Evolutionary conservation across 2,888 invertebrate species (phyloP).

Genomic region (Conchocele bisecta): DNA sequence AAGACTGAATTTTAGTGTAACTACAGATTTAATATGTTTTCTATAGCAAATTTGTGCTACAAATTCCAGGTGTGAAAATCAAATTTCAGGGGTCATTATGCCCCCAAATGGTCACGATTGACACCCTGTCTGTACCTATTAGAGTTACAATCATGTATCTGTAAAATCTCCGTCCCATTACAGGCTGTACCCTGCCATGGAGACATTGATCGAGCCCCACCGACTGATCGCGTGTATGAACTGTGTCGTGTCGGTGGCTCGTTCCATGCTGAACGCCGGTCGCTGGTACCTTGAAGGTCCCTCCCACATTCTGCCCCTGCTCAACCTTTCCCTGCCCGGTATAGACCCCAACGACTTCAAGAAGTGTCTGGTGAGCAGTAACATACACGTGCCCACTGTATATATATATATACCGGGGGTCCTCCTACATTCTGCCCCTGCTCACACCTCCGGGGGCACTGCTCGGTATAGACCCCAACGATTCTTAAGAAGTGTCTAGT

Average conservation of each 20-base stretch:
- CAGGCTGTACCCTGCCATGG: conserved; percentile 89
- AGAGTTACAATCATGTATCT: too few species aligned
- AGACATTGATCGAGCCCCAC: conserved; percentile 94
- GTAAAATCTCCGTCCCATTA: too few species aligned
- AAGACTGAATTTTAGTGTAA: too few species aligned
- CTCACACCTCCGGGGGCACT: conserved; percentile 90
- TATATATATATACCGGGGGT: too few species aligned
- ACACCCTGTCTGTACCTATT: too few species aligned
- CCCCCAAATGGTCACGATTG: too few species aligned
- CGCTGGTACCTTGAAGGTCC: conserved; percentile 87
- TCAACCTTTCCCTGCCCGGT: conserved; percentile 92
- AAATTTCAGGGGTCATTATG: too few species aligned
- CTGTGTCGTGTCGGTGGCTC: conserved; percentile 82
- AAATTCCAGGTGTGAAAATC: too few species aligned
- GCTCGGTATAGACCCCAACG: conserved; percentile 96
- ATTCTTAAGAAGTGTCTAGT: conserved; percentile 86
- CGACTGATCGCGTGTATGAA: conserved; percentile 83
- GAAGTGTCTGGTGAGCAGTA: conserved; percentile 83
- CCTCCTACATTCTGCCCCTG: conserved; percentile 90
- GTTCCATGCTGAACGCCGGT: conserved; percentile 84
- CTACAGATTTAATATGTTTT: too few species aligned
- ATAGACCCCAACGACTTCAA: conserved; percentile 94
- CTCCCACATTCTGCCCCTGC: conserved; percentile 89
- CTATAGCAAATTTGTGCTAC: too few species aligned
- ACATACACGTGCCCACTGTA: too few species aligned